Conservation (phyloP, 2,888 invertebrate genomes). For the Drosophila quinaria region DNA sequence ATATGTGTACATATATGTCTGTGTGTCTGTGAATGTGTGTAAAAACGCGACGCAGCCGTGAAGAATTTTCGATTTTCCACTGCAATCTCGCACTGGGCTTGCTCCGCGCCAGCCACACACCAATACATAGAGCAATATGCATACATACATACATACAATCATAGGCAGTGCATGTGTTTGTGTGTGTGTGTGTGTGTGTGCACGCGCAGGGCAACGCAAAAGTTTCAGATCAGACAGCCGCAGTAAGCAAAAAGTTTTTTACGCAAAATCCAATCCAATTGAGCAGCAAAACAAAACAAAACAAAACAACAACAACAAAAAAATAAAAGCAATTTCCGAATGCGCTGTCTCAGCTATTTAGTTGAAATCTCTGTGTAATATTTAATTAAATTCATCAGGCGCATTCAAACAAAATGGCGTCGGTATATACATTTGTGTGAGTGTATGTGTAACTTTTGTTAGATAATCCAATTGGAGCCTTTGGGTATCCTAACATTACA, state of each 20-base stretch:
- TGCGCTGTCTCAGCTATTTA: conserved; percentile 33
- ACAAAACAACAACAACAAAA: conserved; percentile 12
- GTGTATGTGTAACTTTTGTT: conserved; percentile 23
- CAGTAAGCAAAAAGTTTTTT: conserved; percentile 56
- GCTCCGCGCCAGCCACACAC: conserved; percentile 87
- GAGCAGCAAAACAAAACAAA: conserved; percentile 18
- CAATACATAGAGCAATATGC: conserved; percentile 10
- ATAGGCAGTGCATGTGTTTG: conserved; percentile 6
- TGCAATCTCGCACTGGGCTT: conserved; percentile 93
- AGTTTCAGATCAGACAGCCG: conserved; percentile 54
- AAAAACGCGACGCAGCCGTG: conserved; percentile 91
- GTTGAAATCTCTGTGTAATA: conserved; percentile 20
- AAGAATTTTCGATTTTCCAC: conserved; percentile 86
- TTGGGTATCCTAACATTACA: conserved; percentile 24
- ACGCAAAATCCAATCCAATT: conserved; percentile 61
- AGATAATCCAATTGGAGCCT: conserved; percentile 47
- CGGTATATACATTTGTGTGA: conserved; percentile 9
- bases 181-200: conserved; percentile 27
- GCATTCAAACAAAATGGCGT: conserved; percentile 43
- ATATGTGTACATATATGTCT: conserved; percentile 10
- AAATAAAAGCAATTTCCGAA: conserved; percentile 1
- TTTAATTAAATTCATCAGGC: conserved; percentile 32
- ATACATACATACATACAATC: conserved; percentile 1
- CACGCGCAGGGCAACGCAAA: conserved; percentile 59
- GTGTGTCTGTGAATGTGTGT: conserved; percentile 31